A percentile compares a stretch with the other conserved stretches of the same genome.
phyloP scores from a whole-genome alignment of 2,888 invertebrate genomes.

The Heliconius ismenius region DNA sequence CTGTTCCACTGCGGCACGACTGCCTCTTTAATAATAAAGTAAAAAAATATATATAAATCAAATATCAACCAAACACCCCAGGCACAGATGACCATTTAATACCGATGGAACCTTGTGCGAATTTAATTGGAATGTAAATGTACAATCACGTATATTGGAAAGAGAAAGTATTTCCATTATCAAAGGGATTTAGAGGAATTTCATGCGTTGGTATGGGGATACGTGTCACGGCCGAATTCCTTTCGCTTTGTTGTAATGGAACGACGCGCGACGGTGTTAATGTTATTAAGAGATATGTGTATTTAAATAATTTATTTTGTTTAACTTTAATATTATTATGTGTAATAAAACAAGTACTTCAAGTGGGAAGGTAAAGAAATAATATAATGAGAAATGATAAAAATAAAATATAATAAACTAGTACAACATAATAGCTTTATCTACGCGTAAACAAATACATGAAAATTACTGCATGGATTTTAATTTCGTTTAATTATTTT shows the following conservation, averaged over 20 bases:
- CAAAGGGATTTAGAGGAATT: constrained; percentile 31
- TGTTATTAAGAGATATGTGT: constrained; percentile 16
- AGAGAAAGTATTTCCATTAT: constrained; percentile 32
- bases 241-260: constrained; percentile 30
- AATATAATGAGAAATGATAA: background rate
- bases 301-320: background rate
- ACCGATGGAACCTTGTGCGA: background rate
- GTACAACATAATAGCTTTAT: no score
- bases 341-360: background rate
- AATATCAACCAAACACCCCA: background rate
- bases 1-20: no score
- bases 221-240: constrained; percentile 31
- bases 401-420: no score
- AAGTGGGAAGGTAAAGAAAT: no score
- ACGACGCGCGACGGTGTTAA: constrained; percentile 3
- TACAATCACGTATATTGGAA: constrained; percentile 22
- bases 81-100: background rate
- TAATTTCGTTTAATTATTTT: no score
- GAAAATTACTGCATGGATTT: no score
- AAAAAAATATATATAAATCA: background rate
- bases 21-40: background rate
- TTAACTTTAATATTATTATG: background rate
- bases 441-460: no score
- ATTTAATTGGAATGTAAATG: constrained; percentile 15
- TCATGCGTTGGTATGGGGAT: constrained; percentile 29